These are phyloP conservation scores for Odontesthes bonariensis DNA, from an alignment of 2,113 vertebrate genomes.

Conservation along the genomic window DNA sequence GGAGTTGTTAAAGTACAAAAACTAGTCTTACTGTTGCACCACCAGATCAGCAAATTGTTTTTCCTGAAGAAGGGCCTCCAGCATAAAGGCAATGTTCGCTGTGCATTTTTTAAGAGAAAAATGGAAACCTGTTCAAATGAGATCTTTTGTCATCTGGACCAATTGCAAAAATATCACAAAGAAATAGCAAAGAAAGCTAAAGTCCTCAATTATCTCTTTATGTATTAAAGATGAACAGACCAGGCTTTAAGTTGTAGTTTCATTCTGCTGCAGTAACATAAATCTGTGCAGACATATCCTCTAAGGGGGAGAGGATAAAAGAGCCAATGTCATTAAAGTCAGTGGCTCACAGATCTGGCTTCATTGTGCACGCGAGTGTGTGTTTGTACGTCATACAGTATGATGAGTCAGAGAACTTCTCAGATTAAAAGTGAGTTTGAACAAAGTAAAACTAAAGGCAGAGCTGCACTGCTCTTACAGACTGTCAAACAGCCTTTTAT, in stretches of 20 bases:
- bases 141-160: conserved; percentile 8
- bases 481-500: conserved; percentile 31
- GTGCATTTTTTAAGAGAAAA: conserved; percentile 1
- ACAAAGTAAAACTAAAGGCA: conserved; percentile 29
- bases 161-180: conserved; percentile 7
- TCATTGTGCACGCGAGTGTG: conserved; percentile 36
- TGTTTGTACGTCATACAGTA: conserved; percentile 18
- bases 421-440: conserved; percentile 44
- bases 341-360: conserved; percentile 49
- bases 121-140: conserved; percentile 22
- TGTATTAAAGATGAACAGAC: conserved; percentile 39
- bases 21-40: conserved; percentile 7
- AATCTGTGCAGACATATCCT: conserved; percentile 40
- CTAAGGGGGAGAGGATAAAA: conserved; percentile 43
- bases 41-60: conserved; percentile 31
- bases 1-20: conserved; percentile 23
- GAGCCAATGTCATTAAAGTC: conserved; percentile 50
- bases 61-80: conserved; percentile 28
- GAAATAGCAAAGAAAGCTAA: not conserved
- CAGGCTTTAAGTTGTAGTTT: conserved; percentile 20
- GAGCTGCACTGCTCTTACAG: conserved; percentile 5
- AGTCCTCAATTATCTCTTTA: conserved; percentile 20
- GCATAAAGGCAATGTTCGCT: conserved; percentile 20
- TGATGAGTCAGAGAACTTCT: conserved; percentile 54
- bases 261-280: conserved; percentile 32